Conservation (phyloP, 2,888 invertebrate genomes). For the Tholera decimalis region DNA sequence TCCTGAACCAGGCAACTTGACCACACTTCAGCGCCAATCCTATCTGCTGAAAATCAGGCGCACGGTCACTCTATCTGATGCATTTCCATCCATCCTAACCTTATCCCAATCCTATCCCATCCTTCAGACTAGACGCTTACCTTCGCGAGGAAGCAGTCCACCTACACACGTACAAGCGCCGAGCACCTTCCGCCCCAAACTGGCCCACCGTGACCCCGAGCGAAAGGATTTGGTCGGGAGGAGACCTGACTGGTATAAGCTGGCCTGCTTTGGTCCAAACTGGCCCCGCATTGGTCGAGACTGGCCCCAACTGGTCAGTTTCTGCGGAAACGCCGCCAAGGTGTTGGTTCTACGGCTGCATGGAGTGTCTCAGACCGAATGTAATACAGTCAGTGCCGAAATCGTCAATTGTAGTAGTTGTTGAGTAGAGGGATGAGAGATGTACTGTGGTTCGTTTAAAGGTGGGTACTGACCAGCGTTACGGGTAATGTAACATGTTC, state of each 20-base stretch:
- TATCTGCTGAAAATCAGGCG: too few species aligned
- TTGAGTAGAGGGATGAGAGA: neutral
- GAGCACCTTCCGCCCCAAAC: conserved; percentile 23
- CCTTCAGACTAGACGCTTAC: conserved; percentile 63
- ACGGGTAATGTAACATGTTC: too few species aligned
- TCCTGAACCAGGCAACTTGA: too few species aligned
- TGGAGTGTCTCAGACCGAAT: conserved; percentile 71
- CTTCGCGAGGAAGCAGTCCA: conserved; percentile 50
- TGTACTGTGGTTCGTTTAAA: too few species aligned
- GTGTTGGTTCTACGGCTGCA: conserved; percentile 68
- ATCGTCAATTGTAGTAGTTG: conserved; percentile 34
- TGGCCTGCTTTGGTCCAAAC: neutral
- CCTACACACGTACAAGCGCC: conserved; percentile 29
- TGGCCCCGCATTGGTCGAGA: too few species aligned
- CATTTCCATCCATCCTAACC: neutral
- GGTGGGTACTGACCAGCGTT: too few species aligned
- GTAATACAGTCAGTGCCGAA: conserved; percentile 79
- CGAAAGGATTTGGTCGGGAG: neutral
- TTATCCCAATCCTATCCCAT: conserved; percentile 7
- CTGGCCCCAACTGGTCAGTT: conserved; percentile 1
- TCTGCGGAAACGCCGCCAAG: conserved; percentile 33
- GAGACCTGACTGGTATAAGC: neutral
- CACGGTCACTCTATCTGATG: too few species aligned
- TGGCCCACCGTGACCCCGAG: neutral
- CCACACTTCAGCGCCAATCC: too few species aligned